phyloP scores from a whole-genome alignment of 2,888 invertebrate genomes.

The Chelonus formosanus region DNA sequence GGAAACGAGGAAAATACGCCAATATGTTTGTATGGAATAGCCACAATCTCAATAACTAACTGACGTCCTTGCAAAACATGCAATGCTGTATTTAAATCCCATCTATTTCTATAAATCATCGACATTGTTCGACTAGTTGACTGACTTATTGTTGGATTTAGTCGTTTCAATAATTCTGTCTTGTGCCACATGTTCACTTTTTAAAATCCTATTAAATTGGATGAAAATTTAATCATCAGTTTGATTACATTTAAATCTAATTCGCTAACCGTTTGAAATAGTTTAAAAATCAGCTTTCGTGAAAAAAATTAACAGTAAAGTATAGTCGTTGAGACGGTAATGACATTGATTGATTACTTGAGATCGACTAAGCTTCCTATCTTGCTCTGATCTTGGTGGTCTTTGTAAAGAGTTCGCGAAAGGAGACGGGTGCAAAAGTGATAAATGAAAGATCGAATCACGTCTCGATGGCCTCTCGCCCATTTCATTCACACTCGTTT shows the following conservation, averaged over 20 bases:
- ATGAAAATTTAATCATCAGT: no score
- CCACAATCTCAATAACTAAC: constrained; percentile 17
- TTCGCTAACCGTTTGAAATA: no score
- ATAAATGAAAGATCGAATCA: constrained; percentile 42
- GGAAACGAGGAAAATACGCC: background rate
- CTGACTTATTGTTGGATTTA: constrained; percentile 21
- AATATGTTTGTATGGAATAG: constrained; percentile 20
- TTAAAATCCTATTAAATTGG: no score
- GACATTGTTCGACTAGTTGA: constrained; percentile 17
- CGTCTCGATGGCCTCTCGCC: constrained; percentile 32
- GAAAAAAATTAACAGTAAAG: no score
- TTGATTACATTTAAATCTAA: no score
- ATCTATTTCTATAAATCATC: constrained; percentile 25
- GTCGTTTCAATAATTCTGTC: background rate
- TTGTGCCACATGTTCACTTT: no score
- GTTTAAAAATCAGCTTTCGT: no score
- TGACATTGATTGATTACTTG: constrained; percentile 29
- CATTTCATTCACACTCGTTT: constrained; percentile 21
- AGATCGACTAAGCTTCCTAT: constrained; percentile 15
- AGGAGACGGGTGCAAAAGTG: constrained; percentile 35
- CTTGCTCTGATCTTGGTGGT: background rate
- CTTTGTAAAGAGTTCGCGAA: constrained; percentile 19
- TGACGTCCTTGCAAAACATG: constrained; percentile 9
- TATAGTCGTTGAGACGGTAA: background rate
- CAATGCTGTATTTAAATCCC: constrained; percentile 15